Conservation (phyloP, 2,113 vertebrate genomes). For the Rhabdornis inornatus region DNA sequence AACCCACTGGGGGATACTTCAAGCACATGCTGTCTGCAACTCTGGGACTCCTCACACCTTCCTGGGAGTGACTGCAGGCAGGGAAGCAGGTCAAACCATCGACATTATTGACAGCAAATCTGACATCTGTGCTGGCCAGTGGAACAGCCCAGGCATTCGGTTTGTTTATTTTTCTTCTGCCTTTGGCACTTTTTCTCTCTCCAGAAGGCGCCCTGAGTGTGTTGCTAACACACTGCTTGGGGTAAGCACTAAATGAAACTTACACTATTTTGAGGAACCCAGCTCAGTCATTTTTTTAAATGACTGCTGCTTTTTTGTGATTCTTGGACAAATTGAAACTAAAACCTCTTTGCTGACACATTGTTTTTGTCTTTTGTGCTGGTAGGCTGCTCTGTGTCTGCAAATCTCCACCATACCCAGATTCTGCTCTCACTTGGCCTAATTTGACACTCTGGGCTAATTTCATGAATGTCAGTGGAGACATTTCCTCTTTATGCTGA, state of each 20-base stretch:
- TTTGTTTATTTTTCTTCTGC: slow-evolving; percentile 61
- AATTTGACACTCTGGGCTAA: neutral
- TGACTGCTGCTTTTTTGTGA: slow-evolving; percentile 18
- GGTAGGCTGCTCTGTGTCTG: neutral
- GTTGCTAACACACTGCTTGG: neutral
- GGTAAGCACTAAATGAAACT: neutral
- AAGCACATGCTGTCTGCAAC: neutral
- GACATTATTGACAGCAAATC: neutral
- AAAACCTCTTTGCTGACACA: neutral
- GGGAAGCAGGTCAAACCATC: neutral
- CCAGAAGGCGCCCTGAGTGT: neutral
- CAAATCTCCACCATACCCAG: neutral
- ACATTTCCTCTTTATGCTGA: neutral
- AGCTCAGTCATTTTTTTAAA: slow-evolving; percentile 9
- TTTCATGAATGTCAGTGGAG: neutral
- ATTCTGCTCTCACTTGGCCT: neutral
- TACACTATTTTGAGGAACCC: slow-evolving; percentile 19
- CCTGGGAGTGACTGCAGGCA: neutral
- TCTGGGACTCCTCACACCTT: slow-evolving; percentile 29
- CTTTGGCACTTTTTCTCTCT: slow-evolving; percentile 5
- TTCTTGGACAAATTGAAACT: slow-evolving; percentile 49
- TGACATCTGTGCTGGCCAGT: slow-evolving; percentile 11
- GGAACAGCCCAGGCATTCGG: slow-evolving; percentile 21
- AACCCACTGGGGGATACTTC: neutral
- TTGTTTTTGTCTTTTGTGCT: neutral